These are phyloP conservation scores for Leptinotarsa tumamoca DNA, from an alignment of 2,888 invertebrate species.

Conservation along the genomic window DNA sequence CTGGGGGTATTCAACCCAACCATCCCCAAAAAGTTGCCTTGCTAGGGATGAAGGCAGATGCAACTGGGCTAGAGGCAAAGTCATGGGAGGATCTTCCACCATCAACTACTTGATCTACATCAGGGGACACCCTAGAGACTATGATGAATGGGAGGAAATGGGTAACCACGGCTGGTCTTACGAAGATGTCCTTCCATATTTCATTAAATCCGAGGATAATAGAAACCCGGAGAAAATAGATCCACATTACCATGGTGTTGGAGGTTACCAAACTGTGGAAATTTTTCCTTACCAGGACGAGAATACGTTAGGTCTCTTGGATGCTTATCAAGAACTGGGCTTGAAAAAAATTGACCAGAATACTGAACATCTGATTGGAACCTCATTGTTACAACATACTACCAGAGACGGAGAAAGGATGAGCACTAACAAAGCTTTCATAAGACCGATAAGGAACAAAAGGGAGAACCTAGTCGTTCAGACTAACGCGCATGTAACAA, in stretches of 20 bases:
- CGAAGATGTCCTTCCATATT: conserved; percentile 76
- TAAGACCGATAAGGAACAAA: conserved; percentile 73
- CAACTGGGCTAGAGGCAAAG: conserved; percentile 73
- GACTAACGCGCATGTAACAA: conserved; percentile 70
- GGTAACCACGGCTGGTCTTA: conserved; percentile 77
- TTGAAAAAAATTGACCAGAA: conserved; percentile 72
- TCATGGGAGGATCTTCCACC: conserved; percentile 77
- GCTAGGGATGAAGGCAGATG: conserved; percentile 72
- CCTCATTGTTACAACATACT: conserved; percentile 74
- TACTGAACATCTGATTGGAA: conserved; percentile 71
- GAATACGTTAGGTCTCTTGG: conserved; percentile 70
- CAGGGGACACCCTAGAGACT: conserved; percentile 72
- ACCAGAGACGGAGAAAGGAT: conserved; percentile 71
- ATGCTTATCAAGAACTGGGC: conserved; percentile 75
- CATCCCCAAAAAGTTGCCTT: conserved; percentile 72
- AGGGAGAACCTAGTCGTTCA: conserved; percentile 69
- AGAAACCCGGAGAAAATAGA: conserved; percentile 70
- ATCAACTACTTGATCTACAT: conserved; percentile 78
- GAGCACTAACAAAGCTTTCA: conserved; percentile 75
- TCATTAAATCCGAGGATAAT: conserved; percentile 76
- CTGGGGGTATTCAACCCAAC: conserved; percentile 78
- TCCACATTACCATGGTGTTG: conserved; percentile 71
- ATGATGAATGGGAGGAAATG: conserved; percentile 74
- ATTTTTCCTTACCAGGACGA: conserved; percentile 73
- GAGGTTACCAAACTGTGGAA: conserved; percentile 76